Base-by-base conservation (phyloP, 2,797 vertebrate species). In the Schizopygopsis malacanthus region DNA sequence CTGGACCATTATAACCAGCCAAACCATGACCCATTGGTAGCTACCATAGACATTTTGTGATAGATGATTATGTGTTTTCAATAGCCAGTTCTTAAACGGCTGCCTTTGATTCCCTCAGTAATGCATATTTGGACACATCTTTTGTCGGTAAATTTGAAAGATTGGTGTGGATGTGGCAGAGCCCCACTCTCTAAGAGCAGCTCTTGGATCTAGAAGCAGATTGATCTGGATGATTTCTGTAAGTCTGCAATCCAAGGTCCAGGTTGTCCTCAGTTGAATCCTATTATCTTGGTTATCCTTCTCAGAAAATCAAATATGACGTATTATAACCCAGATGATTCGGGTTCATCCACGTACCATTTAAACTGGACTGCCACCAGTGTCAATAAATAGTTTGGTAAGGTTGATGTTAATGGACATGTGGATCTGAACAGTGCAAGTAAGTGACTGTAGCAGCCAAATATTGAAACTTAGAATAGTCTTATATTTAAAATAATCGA, bases 21-120 rank as follows among this genome's bases (percentile, higher is more conserved):
- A 52, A 75, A 52, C 47, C 9, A 20, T 76, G 28, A 76, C 73
- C 72, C 47, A 16, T 52, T 52, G 25, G 47, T 75, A 52, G 33
- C 45, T 20, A 37, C 47, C 13, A 54, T 54, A 20, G 61, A 54
- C 20, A 52, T 54, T 6, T 54, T 37, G 18, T 76, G 16, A 54
- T 76, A 22, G 28, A 54, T 76, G 28, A 52, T 6, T 52, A 20
- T 76, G 73, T 50, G 71, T 75, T 75, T 50, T 73, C 28, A 76
- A 22, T 76, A 37, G 47, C 28, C 16, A 54, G 6, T 76, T 54
- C 72, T 33, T 18, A 75, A 18, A 6, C 33, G 52, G 28, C 33
- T 54, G 33, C 73, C 5, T 54, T 52, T 76, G 28, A 20, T 54
- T 33, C 73, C 28, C 47, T 11, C 11, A 13, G 18, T 0, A 73